phyloP scores from a whole-genome alignment of 1,140 invertebrate species.

The Drosophila kepulauana region DNA sequence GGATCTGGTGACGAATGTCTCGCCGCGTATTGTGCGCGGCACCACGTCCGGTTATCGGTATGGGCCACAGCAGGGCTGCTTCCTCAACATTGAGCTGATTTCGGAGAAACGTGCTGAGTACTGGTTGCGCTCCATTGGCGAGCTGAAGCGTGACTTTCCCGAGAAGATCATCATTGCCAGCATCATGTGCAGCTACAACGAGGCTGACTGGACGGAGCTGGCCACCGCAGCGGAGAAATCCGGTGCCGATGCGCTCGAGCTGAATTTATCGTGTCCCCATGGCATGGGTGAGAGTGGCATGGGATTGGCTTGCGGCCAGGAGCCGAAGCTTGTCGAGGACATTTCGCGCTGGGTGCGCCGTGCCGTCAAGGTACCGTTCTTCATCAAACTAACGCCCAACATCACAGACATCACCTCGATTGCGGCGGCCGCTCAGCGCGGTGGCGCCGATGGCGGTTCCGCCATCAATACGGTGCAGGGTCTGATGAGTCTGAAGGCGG shows the following conservation, averaged over 20 bases:
- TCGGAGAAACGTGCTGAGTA: conserved; percentile 98
- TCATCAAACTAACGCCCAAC: conserved; percentile 99
- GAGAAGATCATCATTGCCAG: conserved; percentile 97
- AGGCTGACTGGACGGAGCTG: conserved; percentile 95
- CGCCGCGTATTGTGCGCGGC: conserved; percentile 97
- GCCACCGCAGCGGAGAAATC: conserved; percentile 92
- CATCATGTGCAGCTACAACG: conserved; percentile 97
- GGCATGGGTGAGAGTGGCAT: conserved; percentile 99
- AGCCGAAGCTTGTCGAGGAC: conserved; percentile 93
- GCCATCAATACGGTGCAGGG: conserved; percentile 98
- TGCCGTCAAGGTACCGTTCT: conserved; percentile 97
- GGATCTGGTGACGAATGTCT: conserved; percentile 98
- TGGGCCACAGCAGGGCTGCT: conserved; percentile 96
- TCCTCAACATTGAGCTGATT: conserved; percentile 99
- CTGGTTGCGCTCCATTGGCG: conserved; percentile 95
- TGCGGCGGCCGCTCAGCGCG: conserved; percentile 96
- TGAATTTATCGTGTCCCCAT: conserved; percentile 99
- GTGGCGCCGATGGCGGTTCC: conserved; percentile 96
- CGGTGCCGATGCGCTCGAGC: conserved; percentile 97
- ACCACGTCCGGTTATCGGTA: conserved; percentile 95
- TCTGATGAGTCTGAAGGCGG: conserved; percentile 93
- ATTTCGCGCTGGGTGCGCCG: conserved; percentile 96
- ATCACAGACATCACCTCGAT: conserved; percentile 97
- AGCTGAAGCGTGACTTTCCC: conserved; percentile 97
- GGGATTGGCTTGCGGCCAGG: conserved; percentile 98